Evolutionary conservation across 2,888 invertebrate genomes (phyloP).

Genomic region (Noctua comes): DNA sequence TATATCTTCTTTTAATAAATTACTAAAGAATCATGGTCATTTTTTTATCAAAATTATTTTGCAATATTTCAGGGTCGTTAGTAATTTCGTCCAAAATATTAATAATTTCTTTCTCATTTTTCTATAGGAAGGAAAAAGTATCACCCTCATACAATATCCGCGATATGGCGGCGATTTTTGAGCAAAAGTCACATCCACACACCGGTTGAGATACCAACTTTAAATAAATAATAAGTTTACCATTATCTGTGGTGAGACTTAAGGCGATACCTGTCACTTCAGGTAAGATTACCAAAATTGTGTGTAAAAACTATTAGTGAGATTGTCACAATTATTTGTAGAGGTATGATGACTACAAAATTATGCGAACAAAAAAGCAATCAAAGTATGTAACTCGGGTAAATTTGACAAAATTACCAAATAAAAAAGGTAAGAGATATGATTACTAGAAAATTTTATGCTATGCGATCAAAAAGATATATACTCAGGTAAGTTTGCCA

Average conservation of each 20-base stretch:
- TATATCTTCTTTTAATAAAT: slow-evolving; percentile 31
- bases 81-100: neutral
- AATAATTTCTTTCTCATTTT: slow-evolving; percentile 33
- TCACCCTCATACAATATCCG: slow-evolving; percentile 94
- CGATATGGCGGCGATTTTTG: slow-evolving; percentile 95
- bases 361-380: neutral
- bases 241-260: slow-evolving; percentile 51
- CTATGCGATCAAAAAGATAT: slow-evolving; percentile 6
- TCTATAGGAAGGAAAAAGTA: slow-evolving; percentile 92
- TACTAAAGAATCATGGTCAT: slow-evolving; percentile 34
- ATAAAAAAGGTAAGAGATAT: neutral
- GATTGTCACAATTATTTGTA: neutral
- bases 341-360: neutral
- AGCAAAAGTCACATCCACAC: slow-evolving; percentile 91
- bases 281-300: slow-evolving; percentile 33
- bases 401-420: neutral
- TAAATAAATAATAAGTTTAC: slow-evolving; percentile 51
- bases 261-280: slow-evolving; percentile 2
- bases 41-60: slow-evolving; percentile 16
- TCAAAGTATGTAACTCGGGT: neutral
- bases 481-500: slow-evolving; percentile 6
- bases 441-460: slow-evolving; percentile 1
- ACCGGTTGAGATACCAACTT: slow-evolving; percentile 73
- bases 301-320: slow-evolving; percentile 19
- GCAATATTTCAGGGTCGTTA: neutral